These are phyloP conservation scores for Patiria pectinifera DNA, from an alignment of 53 echinoderm and acorn worm genomes.

Conservation along the genomic window DNA sequence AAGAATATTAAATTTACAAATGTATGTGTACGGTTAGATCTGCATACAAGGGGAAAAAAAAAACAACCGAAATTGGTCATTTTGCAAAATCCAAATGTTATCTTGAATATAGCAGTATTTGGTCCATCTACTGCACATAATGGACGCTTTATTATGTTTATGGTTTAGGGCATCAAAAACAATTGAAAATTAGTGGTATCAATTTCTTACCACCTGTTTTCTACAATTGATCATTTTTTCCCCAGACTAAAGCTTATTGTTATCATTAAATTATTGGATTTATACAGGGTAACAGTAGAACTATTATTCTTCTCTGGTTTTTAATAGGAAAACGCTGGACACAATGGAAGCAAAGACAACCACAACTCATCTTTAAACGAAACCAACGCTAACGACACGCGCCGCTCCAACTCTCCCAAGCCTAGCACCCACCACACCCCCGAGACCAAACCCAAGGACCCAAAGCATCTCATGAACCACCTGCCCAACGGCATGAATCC, in stretches of 20 bases:
- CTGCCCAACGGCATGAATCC: conserved; percentile 19
- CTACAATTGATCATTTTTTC: too few species aligned
- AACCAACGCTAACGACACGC: conserved; percentile 51
- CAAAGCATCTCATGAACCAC: conserved; percentile 32
- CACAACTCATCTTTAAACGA: conserved; percentile 33
- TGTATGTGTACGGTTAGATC: too few species aligned
- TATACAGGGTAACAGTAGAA: too few species aligned
- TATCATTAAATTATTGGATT: too few species aligned
- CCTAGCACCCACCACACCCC: conserved; percentile 29
- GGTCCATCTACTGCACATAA: too few species aligned
- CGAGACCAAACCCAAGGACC: conserved; percentile 58
- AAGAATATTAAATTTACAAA: not conserved
- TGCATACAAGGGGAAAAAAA: too few species aligned
- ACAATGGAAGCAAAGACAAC: conserved; percentile 9
- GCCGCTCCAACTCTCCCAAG: conserved; percentile 29
- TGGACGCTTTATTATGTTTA: not conserved
- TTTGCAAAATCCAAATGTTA: not conserved
- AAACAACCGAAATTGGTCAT: not conserved
- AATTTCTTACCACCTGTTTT: too few species aligned
- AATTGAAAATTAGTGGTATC: too few species aligned
- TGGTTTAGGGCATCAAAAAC: not conserved
- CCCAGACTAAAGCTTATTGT: too few species aligned
- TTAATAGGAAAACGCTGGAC: conserved; percentile 42
- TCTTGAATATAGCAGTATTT: too few species aligned
- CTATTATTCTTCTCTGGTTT: not conserved